Evolutionary conservation across 2,888 invertebrate genomes (phyloP), one percentile per base, ranked within the genome.

Genomic region (Ophion costatus): DNA sequence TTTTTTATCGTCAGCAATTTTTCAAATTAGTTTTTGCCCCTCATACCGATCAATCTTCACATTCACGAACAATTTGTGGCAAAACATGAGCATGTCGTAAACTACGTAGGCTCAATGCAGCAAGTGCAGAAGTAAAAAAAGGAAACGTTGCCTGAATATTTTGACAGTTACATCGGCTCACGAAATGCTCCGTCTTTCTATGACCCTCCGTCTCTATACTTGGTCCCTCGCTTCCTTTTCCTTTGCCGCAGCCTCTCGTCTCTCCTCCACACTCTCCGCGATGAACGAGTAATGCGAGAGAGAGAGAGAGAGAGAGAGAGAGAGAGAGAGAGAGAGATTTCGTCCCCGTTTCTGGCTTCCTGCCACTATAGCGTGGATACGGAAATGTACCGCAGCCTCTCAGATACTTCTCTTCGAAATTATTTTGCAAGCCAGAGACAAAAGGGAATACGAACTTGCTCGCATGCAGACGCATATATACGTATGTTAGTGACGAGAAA

Each of bases 401-500:
- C 56, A 51, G 66, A 70, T 66, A 45, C 22, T 63, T 61, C 84
- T 61, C 38, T 61, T 75, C 61, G 76, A 56, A 76, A 61, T 79
- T 61, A 79, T 82, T 59, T 61, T 57, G 14, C 22, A 56, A 61
- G 4, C 64, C 66, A 10, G 20, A 66, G 57, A 84, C 79, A 82
- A 70, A 75, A 70, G 59, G 38, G 59, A 38, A 20, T n/a, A 57
- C 75, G 45, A 51, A 20, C 38, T 14, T n/a, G 11, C 2, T n/a
- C 14, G 66, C 57, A 4, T 38, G 56, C 22, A 10, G 29, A 22
- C 64, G 17, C 22, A 24, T 77, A 24, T 22, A 24, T 38, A 24
- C 64, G 29, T 17, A 42, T 51, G 38, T 59, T 20, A 9, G 22
- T 51, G 70, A 67, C 38, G 66, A 56, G n/a, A 33, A 57, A 64